Evolutionary conservation across 2,113 vertebrate species (phyloP).

Genomic region (Cheilinus undulatus): DNA sequence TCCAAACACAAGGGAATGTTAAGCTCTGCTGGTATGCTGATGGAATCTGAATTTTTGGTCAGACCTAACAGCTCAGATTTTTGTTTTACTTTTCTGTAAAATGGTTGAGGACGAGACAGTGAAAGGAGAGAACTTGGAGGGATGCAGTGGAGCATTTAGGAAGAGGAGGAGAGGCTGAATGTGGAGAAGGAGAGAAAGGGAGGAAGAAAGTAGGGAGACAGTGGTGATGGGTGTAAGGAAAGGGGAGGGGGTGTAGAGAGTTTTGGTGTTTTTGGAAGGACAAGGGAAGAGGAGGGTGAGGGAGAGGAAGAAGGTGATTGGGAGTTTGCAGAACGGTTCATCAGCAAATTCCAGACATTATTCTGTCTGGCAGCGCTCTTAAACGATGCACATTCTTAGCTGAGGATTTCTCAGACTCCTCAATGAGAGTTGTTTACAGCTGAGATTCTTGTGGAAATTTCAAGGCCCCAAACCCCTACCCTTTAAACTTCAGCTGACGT

Average conservation of each 20-base stretch:
- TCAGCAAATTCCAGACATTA: conserved; percentile 54
- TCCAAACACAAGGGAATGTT: conserved; percentile 77
- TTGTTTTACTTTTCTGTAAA: background rate
- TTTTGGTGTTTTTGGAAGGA: conserved; percentile 2
- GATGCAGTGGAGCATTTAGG: conserved; percentile 7
- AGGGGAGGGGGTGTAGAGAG: background rate
- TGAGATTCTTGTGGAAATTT: conserved; percentile 14
- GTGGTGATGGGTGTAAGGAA: conserved; percentile 5
- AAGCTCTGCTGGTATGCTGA: conserved; percentile 74
- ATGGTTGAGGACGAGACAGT: background rate
- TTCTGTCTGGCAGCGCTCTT: conserved; percentile 18
- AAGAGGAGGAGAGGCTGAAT: background rate
- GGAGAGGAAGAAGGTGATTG: conserved; percentile 25
- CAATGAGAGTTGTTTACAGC: conserved; percentile 7
- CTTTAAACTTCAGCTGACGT: background rate
- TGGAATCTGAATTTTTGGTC: conserved; percentile 66
- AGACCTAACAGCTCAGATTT: conserved; percentile 22
- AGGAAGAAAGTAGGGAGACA: conserved; percentile 47
- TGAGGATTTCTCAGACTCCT: conserved; percentile 16
- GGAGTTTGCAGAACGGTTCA: conserved; percentile 10
- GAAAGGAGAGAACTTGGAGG: conserved; percentile 1
- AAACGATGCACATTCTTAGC: conserved; percentile 20
- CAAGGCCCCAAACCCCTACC: background rate
- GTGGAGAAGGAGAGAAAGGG: conserved; percentile 21
- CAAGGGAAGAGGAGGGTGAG: background rate